These are phyloP conservation scores for Bambusicola thoracicus DNA, from an alignment of 2,113 vertebrate species.

Conservation along the genomic window DNA sequence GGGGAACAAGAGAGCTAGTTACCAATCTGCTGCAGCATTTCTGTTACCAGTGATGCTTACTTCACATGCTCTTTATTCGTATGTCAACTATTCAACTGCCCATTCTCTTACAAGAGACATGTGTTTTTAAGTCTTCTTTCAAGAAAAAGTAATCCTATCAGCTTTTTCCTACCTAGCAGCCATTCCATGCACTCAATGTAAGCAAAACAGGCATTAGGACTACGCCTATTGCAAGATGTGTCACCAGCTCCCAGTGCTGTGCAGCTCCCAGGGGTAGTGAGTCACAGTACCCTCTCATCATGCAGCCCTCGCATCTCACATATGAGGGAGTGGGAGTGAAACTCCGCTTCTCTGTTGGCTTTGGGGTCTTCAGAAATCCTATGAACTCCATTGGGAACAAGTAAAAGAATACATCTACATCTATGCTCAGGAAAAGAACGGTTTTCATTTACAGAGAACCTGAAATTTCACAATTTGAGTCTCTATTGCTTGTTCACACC, in stretches of 20 bases:
- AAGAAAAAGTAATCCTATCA: not conserved
- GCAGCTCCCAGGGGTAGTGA: not conserved
- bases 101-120: too few species aligned
- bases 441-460: not conserved
- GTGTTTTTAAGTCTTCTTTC: not conserved
- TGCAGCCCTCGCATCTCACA: rapidly evolving
- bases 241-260: rapidly evolving
- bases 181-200: not conserved
- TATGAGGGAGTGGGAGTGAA: rapidly evolving
- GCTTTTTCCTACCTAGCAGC: too few species aligned
- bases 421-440: not conserved
- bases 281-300: not conserved
- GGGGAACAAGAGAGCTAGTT: not conserved
- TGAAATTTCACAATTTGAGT: not conserved
- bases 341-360: not conserved
- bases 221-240: too few species aligned
- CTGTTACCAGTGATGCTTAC: rapidly evolving
- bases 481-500: not conserved
- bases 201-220: not conserved
- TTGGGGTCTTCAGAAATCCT: not conserved
- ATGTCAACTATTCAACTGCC: too few species aligned
- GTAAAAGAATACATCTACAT: not conserved
- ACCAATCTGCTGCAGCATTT: rapidly evolving
- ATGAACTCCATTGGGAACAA: not conserved
- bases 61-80: not conserved